phyloP scores from a whole-genome alignment of 2,888 invertebrate species.

The Cordylochernes scorpioides region DNA sequence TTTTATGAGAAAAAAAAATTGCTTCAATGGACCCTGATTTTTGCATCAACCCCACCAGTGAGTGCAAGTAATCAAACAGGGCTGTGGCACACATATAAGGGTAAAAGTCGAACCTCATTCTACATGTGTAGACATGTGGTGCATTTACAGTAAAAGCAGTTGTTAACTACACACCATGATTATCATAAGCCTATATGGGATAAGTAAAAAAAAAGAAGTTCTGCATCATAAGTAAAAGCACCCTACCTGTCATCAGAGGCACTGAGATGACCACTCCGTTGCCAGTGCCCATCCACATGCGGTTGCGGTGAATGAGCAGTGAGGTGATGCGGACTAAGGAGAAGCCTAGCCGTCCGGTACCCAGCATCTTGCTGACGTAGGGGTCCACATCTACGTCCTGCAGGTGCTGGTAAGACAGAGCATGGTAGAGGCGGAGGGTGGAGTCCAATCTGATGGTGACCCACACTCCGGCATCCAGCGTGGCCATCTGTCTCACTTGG shows the following conservation, averaged over 20 bases:
- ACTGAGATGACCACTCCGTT: slow-evolving; percentile 39
- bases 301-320: slow-evolving; percentile 64
- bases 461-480: slow-evolving; percentile 95
- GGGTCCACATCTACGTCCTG: slow-evolving; percentile 97
- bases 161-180: too few relatives aligned
- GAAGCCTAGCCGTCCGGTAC: slow-evolving; percentile 87
- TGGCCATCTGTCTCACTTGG: slow-evolving; percentile 77
- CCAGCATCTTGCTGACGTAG: slow-evolving; percentile 89
- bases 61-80: too few relatives aligned
- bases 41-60: too few relatives aligned
- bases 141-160: too few relatives aligned
- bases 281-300: slow-evolving; percentile 95
- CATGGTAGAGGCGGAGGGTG: slow-evolving; percentile 79
- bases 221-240: neutral
- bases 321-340: slow-evolving; percentile 86
- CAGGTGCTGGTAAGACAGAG: slow-evolving; percentile 79
- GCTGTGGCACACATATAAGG: too few relatives aligned
- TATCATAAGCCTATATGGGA: too few relatives aligned
- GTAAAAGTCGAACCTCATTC: too few relatives aligned
- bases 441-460: slow-evolving; percentile 91
- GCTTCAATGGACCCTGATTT: too few relatives aligned
- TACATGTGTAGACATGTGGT: too few relatives aligned
- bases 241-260: slow-evolving; percentile 19
- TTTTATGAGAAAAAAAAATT: too few relatives aligned
- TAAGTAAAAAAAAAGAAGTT: too few relatives aligned